Evolutionary conservation across 1,140 invertebrate genomes (phyloP).

Genomic region (Bombus polaris): DNA sequence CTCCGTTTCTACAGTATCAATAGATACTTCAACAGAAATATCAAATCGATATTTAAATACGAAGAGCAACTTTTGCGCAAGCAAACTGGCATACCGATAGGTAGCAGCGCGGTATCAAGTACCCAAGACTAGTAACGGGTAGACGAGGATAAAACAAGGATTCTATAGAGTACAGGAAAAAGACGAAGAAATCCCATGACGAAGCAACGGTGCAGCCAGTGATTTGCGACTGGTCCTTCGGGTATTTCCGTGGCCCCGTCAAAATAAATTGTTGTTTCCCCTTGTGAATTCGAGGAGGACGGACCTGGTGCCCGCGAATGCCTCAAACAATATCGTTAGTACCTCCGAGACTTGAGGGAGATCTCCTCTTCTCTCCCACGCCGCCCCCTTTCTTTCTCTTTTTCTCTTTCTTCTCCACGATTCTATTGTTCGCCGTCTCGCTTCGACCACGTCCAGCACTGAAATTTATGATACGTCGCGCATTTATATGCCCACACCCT

Average conservation of each 20-base stretch:
- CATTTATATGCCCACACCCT: conserved; percentile 75
- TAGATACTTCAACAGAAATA: too few relatives aligned
- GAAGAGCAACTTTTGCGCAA: too few relatives aligned
- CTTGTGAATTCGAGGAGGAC: conserved; percentile 42
- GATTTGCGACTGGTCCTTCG: conserved; percentile 47
- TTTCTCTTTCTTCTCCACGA: not conserved
- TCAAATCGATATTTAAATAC: too few relatives aligned
- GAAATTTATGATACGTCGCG: conserved; percentile 76
- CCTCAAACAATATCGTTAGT: conserved; percentile 75
- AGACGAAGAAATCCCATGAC: conserved; percentile 17
- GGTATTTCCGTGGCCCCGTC: conserved; percentile 41
- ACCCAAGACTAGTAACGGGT: too few relatives aligned
- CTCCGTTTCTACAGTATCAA: too few relatives aligned
- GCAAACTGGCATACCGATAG: too few relatives aligned
- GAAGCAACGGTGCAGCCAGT: conserved; percentile 31
- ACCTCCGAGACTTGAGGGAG: conserved; percentile 59
- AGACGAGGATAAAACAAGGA: not conserved
- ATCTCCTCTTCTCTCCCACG: conserved; percentile 11
- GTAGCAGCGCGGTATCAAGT: too few relatives aligned
- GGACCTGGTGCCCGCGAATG: conserved; percentile 63
- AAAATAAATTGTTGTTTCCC: conserved; percentile 59
- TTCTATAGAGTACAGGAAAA: not conserved
- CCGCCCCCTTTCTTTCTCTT: not conserved
- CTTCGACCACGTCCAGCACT: conserved; percentile 37
- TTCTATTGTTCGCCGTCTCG: not conserved